Conservation (phyloP, 30 jellyfish, hydroid and myxozoan genomes). For the Aurelia sp. region DNA sequence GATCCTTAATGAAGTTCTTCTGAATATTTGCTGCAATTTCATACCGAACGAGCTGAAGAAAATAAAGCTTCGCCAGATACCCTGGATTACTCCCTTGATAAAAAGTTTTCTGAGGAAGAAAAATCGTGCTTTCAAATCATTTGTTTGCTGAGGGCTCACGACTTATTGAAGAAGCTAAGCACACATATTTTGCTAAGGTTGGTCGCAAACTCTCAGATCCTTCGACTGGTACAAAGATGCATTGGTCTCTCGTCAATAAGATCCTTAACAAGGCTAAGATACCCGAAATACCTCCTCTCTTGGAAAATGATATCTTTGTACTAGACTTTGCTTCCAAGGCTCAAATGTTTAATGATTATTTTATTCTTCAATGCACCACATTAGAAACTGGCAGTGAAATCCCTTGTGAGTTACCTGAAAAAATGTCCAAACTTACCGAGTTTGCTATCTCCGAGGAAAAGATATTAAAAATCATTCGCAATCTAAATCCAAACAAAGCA, state of each 20-base stretch:
- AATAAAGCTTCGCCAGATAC: too few relatives aligned
- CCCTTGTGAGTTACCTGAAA: too few relatives aligned
- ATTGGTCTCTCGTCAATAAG: slow-evolving; percentile 43
- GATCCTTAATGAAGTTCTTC: slow-evolving; percentile 37
- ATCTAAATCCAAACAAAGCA: slow-evolving; percentile 19
- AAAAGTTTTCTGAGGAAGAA: too few relatives aligned
- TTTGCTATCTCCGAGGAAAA: neutral
- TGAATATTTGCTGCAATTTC: slow-evolving; percentile 54
- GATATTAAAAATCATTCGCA: neutral
- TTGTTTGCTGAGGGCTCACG: neutral
- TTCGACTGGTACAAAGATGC: slow-evolving; percentile 35
- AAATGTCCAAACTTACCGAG: too few relatives aligned
- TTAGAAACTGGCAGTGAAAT: too few relatives aligned
- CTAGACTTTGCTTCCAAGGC: slow-evolving; percentile 47
- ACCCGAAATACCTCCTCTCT: slow-evolving; percentile 53
- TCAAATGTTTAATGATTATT: slow-evolving; percentile 24
- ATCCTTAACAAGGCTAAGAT: slow-evolving; percentile 17
- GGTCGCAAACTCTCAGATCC: slow-evolving; percentile 41
- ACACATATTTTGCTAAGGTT: slow-evolving; percentile 10
- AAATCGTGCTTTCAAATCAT: slow-evolving; percentile 14
- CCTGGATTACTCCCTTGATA: too few relatives aligned
- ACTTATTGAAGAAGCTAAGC: slow-evolving; percentile 43
- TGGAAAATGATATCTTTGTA: slow-evolving; percentile 22
- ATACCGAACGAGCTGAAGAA: slow-evolving; percentile 42
- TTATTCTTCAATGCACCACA: neutral